A percentile compares a stretch with the other conserved stretches of the same genome.
phyloP scores from a whole-genome alignment of 2,797 vertebrate genomes.

The Acanthurus leucopareius region DNA sequence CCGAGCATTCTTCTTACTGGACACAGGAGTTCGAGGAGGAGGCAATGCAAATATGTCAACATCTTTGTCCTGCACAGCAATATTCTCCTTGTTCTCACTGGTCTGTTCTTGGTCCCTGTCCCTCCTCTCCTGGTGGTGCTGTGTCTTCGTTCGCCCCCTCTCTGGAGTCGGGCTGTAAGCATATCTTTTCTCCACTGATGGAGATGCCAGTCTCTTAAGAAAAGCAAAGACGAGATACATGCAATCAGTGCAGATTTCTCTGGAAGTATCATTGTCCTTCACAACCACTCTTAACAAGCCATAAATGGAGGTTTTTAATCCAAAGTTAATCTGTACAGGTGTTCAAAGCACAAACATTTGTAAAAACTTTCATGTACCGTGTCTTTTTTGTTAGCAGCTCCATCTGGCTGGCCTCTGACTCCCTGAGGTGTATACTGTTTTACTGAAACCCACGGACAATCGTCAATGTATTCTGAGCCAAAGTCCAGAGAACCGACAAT shows the following conservation, averaged over 20 bases:
- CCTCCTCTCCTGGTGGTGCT: constrained; percentile 59
- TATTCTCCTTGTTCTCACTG: constrained; percentile 90
- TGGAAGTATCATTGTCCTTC: neutral
- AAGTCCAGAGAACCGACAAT: constrained; percentile 85
- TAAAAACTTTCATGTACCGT: constrained; percentile 51
- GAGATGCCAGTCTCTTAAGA: constrained; percentile 75
- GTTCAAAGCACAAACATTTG: neutral
- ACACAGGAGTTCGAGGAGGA: constrained; percentile 84
- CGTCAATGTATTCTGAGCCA: constrained; percentile 80
- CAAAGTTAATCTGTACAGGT: neutral
- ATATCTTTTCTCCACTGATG: constrained; percentile 65
- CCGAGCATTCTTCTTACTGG: constrained; percentile 78
- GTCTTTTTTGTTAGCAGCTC: constrained; percentile 53
- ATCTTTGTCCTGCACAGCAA: constrained; percentile 73
- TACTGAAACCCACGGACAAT: constrained; percentile 71
- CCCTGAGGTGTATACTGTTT: constrained; percentile 55
- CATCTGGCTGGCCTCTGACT: constrained; percentile 65
- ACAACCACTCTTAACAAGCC: neutral
- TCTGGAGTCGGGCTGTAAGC: constrained; percentile 61
- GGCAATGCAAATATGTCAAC: constrained; percentile 84
- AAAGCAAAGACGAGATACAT: constrained; percentile 17
- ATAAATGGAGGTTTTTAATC: constrained; percentile 1
- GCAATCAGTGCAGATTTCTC: neutral
- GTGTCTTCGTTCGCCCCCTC: constrained; percentile 49
- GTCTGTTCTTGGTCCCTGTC: constrained; percentile 70